These are phyloP conservation scores for Poecilia picta DNA, from an alignment of 2,797 vertebrate species.

Conservation along the genomic window DNA sequence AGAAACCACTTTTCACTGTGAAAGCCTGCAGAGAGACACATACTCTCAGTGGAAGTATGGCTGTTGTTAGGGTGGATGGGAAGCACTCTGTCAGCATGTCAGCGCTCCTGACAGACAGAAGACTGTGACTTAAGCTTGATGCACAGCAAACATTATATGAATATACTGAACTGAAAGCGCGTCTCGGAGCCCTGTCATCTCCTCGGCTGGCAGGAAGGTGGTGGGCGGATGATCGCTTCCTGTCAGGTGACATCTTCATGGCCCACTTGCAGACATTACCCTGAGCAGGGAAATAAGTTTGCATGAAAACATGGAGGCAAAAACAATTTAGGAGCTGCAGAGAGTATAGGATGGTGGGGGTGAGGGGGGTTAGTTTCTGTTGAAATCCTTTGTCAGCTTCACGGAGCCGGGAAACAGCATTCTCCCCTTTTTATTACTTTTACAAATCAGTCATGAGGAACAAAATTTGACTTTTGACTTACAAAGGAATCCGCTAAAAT, in stretches of 20 bases:
- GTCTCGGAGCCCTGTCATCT: constrained; percentile 12
- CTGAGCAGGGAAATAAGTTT: constrained; percentile 9
- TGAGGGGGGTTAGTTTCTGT: not conserved
- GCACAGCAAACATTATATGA: constrained; percentile 11
- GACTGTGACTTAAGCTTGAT: constrained; percentile 9
- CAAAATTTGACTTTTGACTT: too few species aligned
- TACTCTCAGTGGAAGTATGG: not conserved
- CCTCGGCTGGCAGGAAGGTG: not conserved
- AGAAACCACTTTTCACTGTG: too few species aligned
- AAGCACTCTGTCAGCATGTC: constrained; percentile 1
- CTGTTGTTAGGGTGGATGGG: not conserved
- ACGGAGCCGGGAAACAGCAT: not conserved
- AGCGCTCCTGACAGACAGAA: constrained; percentile 7
- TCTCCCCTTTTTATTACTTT: too few species aligned
- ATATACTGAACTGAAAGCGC: constrained; percentile 14
- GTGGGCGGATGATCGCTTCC: constrained; percentile 3
- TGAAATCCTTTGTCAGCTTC: not conserved
- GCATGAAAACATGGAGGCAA: not conserved
- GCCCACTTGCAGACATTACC: not conserved
- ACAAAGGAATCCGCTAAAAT: too few species aligned
- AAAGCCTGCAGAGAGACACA: not conserved
- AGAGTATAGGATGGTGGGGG: not conserved
- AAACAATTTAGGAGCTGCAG: not conserved
- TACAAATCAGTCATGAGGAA: too few species aligned
- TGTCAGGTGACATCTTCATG: constrained; percentile 14